Conservation (phyloP, 2,113 vertebrate genomes). For the Takifugu flavidus region DNA sequence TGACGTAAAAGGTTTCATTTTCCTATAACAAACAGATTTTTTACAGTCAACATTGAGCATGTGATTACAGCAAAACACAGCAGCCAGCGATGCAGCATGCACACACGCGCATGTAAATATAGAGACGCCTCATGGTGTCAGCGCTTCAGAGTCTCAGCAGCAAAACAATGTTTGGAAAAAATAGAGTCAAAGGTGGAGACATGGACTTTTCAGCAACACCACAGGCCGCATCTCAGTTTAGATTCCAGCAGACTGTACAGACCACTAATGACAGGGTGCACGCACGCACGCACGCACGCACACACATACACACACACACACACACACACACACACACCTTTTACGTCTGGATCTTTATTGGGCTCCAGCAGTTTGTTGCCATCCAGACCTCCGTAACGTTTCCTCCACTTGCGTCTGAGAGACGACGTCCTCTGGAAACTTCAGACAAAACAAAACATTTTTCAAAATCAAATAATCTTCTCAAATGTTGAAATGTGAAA, state of each 20-base stretch:
- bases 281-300: conserved; percentile 2
- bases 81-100: too few species aligned
- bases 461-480: not conserved
- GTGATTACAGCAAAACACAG: too few species aligned
- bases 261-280: conserved; percentile 46
- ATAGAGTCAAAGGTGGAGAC: conserved; percentile 6
- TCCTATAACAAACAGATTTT: not conserved
- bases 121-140: not conserved
- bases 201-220: not conserved
- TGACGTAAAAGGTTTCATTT: too few species aligned
- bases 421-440: conserved; percentile 73
- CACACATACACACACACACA: conserved; percentile 22
- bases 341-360: conserved; percentile 58
- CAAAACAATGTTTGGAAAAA: conserved; percentile 7
- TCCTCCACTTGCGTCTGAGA: conserved; percentile 71
- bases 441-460: not conserved
- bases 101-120: not conserved
- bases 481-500: not conserved
- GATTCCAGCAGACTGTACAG: conserved; percentile 6
- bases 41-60: not conserved
- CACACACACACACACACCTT: conserved; percentile 41
- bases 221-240: conserved; percentile 19
- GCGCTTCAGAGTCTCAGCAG: not conserved
- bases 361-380: conserved; percentile 73
- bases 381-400: conserved; percentile 72